Evolutionary conservation across 2,113 vertebrate species (phyloP).

Genomic region (Oryzias melastigma): DNA sequence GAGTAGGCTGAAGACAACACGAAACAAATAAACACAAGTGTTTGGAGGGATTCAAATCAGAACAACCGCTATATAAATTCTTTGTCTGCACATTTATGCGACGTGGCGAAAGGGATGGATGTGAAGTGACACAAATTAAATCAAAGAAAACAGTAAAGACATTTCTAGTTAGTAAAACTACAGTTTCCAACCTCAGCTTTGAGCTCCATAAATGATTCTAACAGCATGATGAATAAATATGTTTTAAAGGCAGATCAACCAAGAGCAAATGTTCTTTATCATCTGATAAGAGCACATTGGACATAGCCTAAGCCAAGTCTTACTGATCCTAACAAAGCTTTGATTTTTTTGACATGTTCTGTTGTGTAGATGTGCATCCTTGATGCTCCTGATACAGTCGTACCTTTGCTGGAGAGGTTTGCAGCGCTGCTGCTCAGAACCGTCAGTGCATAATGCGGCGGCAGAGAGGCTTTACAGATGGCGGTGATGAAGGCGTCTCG

Average conservation of each 20-base stretch:
- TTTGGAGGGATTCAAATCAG: too few relatives aligned
- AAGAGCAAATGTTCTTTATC: too few relatives aligned
- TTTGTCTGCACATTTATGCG: too few relatives aligned
- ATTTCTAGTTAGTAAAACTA: too few relatives aligned
- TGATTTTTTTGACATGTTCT: neutral
- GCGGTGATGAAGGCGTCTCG: conserved; percentile 98
- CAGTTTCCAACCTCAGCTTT: too few relatives aligned
- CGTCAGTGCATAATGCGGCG: conserved; percentile 95
- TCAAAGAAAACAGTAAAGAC: too few relatives aligned
- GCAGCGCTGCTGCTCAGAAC: conserved; percentile 84
- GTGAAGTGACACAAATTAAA: too few relatives aligned
- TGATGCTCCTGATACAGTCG: neutral
- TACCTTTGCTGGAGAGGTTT: conserved; percentile 89
- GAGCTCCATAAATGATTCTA: too few relatives aligned
- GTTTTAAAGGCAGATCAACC: neutral
- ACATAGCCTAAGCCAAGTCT: too few relatives aligned
- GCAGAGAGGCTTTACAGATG: conserved; percentile 96
- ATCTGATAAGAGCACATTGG: too few relatives aligned
- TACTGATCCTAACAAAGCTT: neutral
- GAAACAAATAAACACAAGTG: conserved; percentile 8
- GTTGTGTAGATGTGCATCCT: neutral
- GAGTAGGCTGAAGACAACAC: conserved; percentile 84
- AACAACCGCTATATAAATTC: too few relatives aligned
- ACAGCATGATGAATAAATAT: neutral
- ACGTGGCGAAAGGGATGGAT: too few relatives aligned